Percentiles rank a stretch among this genome's conserved stretches.
Conservation (phyloP, 2,888 invertebrate genomes). For the Melikaiella ostensackeni region DNA sequence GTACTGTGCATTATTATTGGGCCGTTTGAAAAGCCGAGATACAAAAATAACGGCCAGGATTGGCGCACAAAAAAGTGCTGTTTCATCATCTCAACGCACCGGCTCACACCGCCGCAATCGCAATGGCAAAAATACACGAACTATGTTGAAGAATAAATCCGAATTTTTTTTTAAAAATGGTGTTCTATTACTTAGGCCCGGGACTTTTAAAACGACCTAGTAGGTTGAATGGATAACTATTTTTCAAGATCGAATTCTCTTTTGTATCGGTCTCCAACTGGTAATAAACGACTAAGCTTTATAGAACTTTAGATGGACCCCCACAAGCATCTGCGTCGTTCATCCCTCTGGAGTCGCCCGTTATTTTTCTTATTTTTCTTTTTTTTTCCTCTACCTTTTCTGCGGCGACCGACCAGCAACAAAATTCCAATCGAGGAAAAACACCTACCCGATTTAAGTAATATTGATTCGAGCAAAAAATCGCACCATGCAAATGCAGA, state of each 20-base stretch:
- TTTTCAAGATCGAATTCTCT: constrained; percentile 47
- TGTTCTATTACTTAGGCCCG: too few species aligned
- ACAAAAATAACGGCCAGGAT: too few species aligned
- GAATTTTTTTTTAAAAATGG: too few species aligned
- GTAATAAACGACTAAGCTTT: constrained; percentile 57
- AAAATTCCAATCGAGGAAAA: constrained; percentile 30
- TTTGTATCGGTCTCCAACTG: constrained; percentile 23
- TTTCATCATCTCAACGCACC: too few species aligned
- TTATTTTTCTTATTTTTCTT: constrained; percentile 3
- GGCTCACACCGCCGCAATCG: too few species aligned
- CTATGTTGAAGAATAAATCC: too few species aligned
- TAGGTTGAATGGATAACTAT: constrained; percentile 48
- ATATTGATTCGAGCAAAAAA: constrained; percentile 59
- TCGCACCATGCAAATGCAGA: constrained; percentile 43
- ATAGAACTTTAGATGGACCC: constrained; percentile 47
- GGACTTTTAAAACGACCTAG: too few species aligned
- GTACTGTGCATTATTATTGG: too few species aligned
- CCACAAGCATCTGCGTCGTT: constrained; percentile 40
- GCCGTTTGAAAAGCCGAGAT: too few species aligned
- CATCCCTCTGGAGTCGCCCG: background rate
- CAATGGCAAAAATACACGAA: too few species aligned
- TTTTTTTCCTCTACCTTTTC: constrained; percentile 28
- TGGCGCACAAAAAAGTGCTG: too few species aligned
- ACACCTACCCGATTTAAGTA: constrained; percentile 51
- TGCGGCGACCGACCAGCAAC: background rate